phyloP scores from a whole-genome alignment of 1,140 invertebrate genomes.

The Platyscapa corneri region DNA sequence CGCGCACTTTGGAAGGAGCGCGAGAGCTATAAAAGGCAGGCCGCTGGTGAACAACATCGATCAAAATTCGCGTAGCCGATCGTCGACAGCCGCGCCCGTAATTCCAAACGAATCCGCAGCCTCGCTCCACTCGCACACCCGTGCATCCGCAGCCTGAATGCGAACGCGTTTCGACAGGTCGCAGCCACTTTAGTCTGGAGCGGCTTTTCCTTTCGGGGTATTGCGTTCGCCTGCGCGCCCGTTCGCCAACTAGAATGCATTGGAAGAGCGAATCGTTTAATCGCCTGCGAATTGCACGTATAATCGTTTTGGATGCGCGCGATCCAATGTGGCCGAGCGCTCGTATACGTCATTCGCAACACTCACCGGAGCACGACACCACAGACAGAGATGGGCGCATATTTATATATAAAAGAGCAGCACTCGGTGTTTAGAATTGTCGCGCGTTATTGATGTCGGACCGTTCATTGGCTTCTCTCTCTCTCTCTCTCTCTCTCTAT shows the following conservation, averaged over 20 bases:
- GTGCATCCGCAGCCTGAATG: no score
- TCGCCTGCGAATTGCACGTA: constrained; percentile 49
- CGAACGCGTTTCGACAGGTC: not conserved
- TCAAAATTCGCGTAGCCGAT: constrained; percentile 27
- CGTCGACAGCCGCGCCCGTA: constrained; percentile 38
- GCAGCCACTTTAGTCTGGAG: not conserved
- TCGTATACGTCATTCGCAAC: not conserved
- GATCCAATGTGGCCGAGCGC: not conserved
- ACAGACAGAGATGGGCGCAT: no score
- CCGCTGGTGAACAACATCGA: not conserved
- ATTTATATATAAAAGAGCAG: not conserved
- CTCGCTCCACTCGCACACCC: no score
- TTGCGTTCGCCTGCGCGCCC: not conserved
- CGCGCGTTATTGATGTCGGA: no score
- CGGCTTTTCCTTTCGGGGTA: not conserved
- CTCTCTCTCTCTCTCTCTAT: no score
- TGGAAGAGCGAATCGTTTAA: constrained; percentile 56
- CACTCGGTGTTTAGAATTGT: no score
- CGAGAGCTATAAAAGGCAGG: not conserved
- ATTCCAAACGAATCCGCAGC: constrained; percentile 42
- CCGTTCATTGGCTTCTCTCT: not conserved
- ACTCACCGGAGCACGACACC: no score
- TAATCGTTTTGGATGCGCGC: not conserved
- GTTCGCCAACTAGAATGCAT: not conserved
- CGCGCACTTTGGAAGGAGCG: not conserved